phyloP scores from a whole-genome alignment of 2,797 vertebrate species.

The Enteromius anoplus region DNA sequence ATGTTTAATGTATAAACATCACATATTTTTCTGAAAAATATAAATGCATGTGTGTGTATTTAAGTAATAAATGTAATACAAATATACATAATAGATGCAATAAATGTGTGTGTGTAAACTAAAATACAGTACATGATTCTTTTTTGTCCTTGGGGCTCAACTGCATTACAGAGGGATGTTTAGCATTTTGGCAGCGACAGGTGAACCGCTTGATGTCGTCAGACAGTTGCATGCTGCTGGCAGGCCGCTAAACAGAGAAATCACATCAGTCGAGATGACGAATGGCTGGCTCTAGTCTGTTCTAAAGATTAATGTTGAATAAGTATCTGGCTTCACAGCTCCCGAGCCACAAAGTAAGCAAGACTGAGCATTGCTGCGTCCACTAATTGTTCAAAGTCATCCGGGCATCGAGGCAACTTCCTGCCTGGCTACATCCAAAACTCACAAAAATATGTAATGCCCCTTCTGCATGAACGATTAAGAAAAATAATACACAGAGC shows the following conservation, averaged over 20 bases:
- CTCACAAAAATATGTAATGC: constrained; percentile 64
- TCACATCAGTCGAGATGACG: constrained; percentile 46
- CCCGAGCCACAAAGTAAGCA: constrained; percentile 64
- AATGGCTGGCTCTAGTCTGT: constrained; percentile 39
- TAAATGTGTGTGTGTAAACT: background rate
- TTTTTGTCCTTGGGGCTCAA: background rate
- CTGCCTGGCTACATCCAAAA: constrained; percentile 62
- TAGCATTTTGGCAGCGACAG: background rate
- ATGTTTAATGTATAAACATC: no score
- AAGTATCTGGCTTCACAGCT: constrained; percentile 59
- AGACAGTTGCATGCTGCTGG: constrained; percentile 15
- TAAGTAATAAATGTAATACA: no score
- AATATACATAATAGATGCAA: no score
- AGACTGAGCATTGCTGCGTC: constrained; percentile 62
- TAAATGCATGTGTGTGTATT: no score
- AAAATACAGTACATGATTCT: background rate
- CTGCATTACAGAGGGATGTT: background rate
- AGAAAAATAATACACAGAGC: constrained; percentile 60
- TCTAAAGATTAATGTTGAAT: constrained; percentile 57
- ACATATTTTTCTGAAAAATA: no score
- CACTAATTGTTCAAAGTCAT: constrained; percentile 68
- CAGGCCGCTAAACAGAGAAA: constrained; percentile 40
- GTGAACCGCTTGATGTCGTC: constrained; percentile 19
- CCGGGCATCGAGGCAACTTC: constrained; percentile 63
- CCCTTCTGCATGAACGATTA: constrained; percentile 60